Conservation (phyloP, 2,888 invertebrate species). For the Drosophila cognata region DNA sequence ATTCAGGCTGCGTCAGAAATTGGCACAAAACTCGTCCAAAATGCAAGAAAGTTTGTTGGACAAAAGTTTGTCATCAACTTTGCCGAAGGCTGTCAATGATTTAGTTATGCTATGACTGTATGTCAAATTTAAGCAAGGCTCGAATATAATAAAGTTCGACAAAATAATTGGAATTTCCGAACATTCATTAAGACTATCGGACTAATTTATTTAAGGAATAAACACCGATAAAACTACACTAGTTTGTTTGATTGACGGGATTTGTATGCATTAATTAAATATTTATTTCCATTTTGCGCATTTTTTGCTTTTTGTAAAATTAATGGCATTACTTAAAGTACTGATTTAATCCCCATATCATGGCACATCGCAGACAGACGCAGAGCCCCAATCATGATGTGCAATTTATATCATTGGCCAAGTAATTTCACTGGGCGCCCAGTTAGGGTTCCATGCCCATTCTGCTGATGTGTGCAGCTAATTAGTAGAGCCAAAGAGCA, state of each 20-base stretch:
- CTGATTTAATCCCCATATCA: constrained; percentile 21
- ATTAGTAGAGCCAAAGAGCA: constrained; percentile 58
- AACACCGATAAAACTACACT: not conserved
- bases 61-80: constrained; percentile 60
- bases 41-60: constrained; percentile 57
- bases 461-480: constrained; percentile 34
- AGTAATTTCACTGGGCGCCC: constrained; percentile 5
- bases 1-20: not conserved
- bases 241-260: not conserved
- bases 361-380: not conserved
- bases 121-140: constrained; percentile 44
- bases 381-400: not conserved
- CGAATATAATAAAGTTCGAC: constrained; percentile 29
- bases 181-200: constrained; percentile 18
- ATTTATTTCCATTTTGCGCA: not conserved
- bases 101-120: constrained; percentile 55
- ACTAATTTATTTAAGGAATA: not conserved
- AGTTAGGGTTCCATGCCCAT: not conserved
- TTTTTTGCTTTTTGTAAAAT: not conserved
- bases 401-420: constrained; percentile 21
- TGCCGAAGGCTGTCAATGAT: constrained; percentile 56
- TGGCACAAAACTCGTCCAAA: constrained; percentile 13
- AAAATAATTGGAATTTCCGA: constrained; percentile 52
- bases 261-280: not conserved
- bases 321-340: constrained; percentile 7